Evolutionary conservation across 2,113 vertebrate genomes (phyloP).

Genomic region (mouse (Mus musculus)): DNA sequence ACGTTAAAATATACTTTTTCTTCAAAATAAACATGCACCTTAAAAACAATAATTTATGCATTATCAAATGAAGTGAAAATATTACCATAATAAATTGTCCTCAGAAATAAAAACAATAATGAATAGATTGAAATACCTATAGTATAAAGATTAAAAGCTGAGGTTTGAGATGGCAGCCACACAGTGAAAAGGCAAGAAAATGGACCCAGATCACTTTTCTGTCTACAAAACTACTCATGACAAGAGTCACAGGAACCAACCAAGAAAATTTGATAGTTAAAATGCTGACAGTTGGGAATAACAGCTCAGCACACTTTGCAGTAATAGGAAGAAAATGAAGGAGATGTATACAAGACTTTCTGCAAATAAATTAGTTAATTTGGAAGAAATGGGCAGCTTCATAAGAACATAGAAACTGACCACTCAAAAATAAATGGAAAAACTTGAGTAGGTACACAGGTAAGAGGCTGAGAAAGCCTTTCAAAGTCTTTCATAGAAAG

Average conservation of each 20-base stretch:
- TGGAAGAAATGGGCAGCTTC: background rate
- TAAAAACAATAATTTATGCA: background rate
- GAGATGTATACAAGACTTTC: background rate
- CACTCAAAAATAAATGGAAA: background rate
- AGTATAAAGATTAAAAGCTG: constrained; percentile 1
- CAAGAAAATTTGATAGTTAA: background rate
- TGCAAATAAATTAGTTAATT: constrained; percentile 17
- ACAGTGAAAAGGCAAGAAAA: background rate
- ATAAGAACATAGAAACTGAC: background rate
- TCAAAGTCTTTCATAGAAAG: background rate
- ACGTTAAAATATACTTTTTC: constrained; percentile 7
- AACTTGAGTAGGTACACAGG: background rate
- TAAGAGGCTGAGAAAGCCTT: background rate
- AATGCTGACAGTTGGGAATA: constrained; percentile 25
- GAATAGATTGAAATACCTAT: background rate
- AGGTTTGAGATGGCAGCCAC: background rate
- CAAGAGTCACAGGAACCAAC: background rate
- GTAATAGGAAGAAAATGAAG: background rate
- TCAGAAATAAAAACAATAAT: background rate
- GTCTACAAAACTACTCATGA: background rate
- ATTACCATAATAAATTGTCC: background rate
- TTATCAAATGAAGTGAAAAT: constrained; percentile 26
- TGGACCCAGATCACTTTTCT: background rate
- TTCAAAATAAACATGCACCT: background rate
- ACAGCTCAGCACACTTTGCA: background rate